Base-by-base conservation (phyloP, 2,888 invertebrate genomes). In the Spisula subtruncata region DNA sequence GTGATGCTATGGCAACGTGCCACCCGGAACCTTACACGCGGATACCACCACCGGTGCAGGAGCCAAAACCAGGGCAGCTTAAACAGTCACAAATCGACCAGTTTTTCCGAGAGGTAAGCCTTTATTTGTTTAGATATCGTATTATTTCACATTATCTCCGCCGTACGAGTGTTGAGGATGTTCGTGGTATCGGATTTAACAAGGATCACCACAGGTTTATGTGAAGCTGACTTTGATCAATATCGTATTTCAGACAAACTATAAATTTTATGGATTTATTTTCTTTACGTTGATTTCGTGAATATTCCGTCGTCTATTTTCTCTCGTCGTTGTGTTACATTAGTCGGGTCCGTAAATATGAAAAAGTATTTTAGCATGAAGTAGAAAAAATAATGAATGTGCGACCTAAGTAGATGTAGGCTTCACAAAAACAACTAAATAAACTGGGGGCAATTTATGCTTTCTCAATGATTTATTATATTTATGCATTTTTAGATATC, bases 21-120 rank as follows among this genome's bases (percentile, higher is more conserved):
- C 86, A 87, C 32, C 92, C 92, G 10, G 92, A 88, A 12, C 89
- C 90, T 5, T 95, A 94, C 86, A 94, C 90, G 75, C 93, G 79
- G 18, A 84, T 93, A 6, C 95, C 95, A 25, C 89, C 93, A 20
- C 94, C 93, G 20, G 90, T 92, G 0, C 85, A 56, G 14, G 89
- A 92, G 75, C 91, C 90, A 82, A 95, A 95, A 87, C 93, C 93
- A 0, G 96, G 96, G 8, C 95, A 95, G 87, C 90, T 96, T 16
- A 85, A 95, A 8, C 88, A 92, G 46, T 93, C 94, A 29, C 93
- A 95, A 89, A 82, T 96, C 46, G 90, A 93, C 41, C 92, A 94
- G 88, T 96, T 93, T 92, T 95, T 94, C 85, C 93, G 93, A 18
- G 93, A 95, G 92, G 96, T 95, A 92, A 83, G 25, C n/a, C 6